A percentile compares a stretch with the other conserved stretches of the same genome.
phyloP scores from a whole-genome alignment of 2,888 invertebrate genomes.

The Xylota sylvarum region DNA sequence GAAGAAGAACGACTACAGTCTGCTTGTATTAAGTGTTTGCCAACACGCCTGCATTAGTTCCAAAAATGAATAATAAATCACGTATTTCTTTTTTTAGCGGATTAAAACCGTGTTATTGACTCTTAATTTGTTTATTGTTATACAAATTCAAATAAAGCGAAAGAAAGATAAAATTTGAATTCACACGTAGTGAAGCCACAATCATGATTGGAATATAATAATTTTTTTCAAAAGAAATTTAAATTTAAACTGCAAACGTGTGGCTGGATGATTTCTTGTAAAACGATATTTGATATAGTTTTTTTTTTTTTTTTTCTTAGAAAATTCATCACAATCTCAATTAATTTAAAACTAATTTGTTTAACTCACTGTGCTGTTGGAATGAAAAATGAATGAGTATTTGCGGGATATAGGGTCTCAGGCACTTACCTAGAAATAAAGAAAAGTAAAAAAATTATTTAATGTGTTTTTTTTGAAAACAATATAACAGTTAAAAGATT shows the following conservation, averaged over 20 bases:
- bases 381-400: neutral
- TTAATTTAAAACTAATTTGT: neutral
- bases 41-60: conserved; percentile 22
- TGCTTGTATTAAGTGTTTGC: neutral
- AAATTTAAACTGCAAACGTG: neutral
- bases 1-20: no score
- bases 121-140: conserved; percentile 43
- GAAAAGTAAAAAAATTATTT: neutral
- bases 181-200: neutral
- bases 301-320: neutral
- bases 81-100: conserved; percentile 16
- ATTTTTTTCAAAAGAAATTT: conserved; percentile 24
- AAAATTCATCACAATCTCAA: conserved; percentile 4
- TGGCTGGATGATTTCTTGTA: neutral
- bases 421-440: conserved; percentile 35
- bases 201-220: conserved; percentile 33
- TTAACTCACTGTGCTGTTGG: conserved; percentile 16
- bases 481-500: no score
- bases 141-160: conserved; percentile 1
- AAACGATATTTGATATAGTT: conserved; percentile 1
- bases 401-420: neutral
- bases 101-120: conserved; percentile 32
- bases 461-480: neutral
- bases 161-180: conserved; percentile 22
- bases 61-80: conserved; percentile 37